Base-by-base conservation (phyloP, 2,888 invertebrate genomes). In the Cartodere bifasciata region DNA sequence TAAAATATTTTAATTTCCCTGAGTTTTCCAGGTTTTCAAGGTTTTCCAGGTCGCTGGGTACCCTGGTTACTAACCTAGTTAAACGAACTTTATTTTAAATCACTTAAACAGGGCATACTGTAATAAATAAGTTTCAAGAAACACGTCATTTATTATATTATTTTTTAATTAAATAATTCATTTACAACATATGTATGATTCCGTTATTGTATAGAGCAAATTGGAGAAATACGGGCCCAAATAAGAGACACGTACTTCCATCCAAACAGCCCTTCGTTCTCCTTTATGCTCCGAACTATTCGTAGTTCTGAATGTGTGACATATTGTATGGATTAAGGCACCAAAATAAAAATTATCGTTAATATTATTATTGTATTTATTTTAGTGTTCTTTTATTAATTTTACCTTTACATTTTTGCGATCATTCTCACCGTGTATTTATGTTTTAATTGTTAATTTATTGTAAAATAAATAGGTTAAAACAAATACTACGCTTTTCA, bases 281-380 rank as follows among this genome's bases (percentile, higher is more conserved):
- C 50, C 50, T 38, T 29, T 29, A 39, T 49, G 50, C 47, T 46
- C 45, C 39, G 37, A 41, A 40, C 40, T 43, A 28, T 40, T 35
- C 36, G 38, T 36, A 33, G 36, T 43, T 44, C 42, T 11, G 56
- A 58, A 57, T 60, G 60, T 58, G 56, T 59, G 60, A 56, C 53
- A 54, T 50, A 40, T 37, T 52, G 60, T 61, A 60, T 59, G 60
- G 56, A 56, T 58, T 60, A 58, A 60, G 57, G 58, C 56, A 58
- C 55, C 53, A 56, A 57, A 68, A 72, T 63, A 72, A 68, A 71
- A 70, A 68, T 68, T 70, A 69, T 68, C 67, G 67, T 67, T 66
- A 67, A 68, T 72, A 70, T 70, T 69, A 67, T 68, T 70, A 66
- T 43, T 43, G 45, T 37, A 38, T 40, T 45, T 41, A 38, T 44